Conservation (phyloP, 1,140 invertebrate genomes). For the Akabosia matsudoensis region DNA sequence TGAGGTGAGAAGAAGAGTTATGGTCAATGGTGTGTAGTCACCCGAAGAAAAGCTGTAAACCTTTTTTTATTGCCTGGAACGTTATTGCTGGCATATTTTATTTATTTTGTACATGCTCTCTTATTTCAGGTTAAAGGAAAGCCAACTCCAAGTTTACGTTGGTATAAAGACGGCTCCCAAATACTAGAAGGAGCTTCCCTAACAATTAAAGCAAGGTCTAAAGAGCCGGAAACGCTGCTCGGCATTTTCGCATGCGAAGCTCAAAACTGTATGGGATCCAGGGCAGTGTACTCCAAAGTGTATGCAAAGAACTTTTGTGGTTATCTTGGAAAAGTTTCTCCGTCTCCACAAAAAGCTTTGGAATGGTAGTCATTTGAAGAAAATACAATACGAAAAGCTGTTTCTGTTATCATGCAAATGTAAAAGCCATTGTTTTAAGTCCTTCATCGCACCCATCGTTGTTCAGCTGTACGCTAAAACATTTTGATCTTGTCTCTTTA, state of each 20-base stretch:
- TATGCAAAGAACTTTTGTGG: slow-evolving; percentile 27
- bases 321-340: slow-evolving; percentile 5
- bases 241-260: slow-evolving; percentile 33
- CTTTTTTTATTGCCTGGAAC: too few relatives aligned
- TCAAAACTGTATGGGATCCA: slow-evolving; percentile 19
- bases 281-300: slow-evolving; percentile 30
- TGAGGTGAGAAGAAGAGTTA: slow-evolving; percentile 25
- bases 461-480: too few relatives aligned
- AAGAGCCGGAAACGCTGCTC: slow-evolving; percentile 19
- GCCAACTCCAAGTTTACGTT: slow-evolving; percentile 13
- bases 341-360: neutral
- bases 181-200: slow-evolving; percentile 21
- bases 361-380: neutral
- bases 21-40: too few relatives aligned
- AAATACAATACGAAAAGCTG: neutral
- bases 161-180: slow-evolving; percentile 27
- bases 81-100: neutral
- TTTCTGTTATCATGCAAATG: too few relatives aligned
- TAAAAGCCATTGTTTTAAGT: too few relatives aligned
- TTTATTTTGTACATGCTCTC: neutral
- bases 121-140: slow-evolving; percentile 25
- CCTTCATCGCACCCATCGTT: too few relatives aligned
- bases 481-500: too few relatives aligned
- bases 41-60: too few relatives aligned
- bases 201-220: slow-evolving; percentile 16